Conservation (phyloP, 2,888 invertebrate species). For the Diarsia dahlii region DNA sequence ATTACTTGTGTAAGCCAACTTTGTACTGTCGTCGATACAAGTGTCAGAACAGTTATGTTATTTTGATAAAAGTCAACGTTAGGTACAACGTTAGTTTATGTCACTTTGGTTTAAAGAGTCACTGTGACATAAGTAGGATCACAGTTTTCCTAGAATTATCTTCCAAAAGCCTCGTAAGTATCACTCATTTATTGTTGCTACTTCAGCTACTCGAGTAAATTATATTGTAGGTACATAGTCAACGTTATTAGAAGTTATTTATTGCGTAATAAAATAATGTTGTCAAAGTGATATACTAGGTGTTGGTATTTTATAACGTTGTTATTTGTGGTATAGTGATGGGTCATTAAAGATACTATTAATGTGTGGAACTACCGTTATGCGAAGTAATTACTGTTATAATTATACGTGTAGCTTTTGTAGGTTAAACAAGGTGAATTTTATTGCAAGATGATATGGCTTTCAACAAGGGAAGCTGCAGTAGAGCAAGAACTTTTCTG, state of each 20-base stretch:
- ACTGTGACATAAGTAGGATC: not conserved
- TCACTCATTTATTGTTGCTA: conserved; percentile 4
- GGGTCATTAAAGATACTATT: conserved; percentile 35
- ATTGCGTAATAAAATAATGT: conserved; percentile 51
- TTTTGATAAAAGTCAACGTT: no score
- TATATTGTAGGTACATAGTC: conserved; percentile 33
- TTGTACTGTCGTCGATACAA: not conserved
- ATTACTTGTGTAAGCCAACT: not conserved
- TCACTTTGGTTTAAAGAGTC: not conserved
- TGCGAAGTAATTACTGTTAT: not conserved
- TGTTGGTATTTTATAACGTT: conserved; percentile 51
- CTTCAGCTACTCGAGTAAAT: conserved; percentile 31
- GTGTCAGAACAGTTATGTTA: not conserved
- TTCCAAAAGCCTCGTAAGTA: not conserved
- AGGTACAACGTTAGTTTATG: no score
- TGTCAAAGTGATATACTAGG: conserved; percentile 51
- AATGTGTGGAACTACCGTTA: conserved; percentile 6
- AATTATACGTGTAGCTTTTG: not conserved
- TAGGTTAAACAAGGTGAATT: not conserved
- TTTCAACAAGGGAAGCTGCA: not conserved
- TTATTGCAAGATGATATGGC: not conserved
- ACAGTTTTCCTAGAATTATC: not conserved
- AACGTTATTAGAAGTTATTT: conserved; percentile 52
- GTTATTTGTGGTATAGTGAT: conserved; percentile 39
- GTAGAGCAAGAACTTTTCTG: not conserved